Percentiles rank a stretch among this genome's conserved stretches.
phyloP scores from a whole-genome alignment of 2,113 vertebrate genomes.

The Hirundichthys speculiger region DNA sequence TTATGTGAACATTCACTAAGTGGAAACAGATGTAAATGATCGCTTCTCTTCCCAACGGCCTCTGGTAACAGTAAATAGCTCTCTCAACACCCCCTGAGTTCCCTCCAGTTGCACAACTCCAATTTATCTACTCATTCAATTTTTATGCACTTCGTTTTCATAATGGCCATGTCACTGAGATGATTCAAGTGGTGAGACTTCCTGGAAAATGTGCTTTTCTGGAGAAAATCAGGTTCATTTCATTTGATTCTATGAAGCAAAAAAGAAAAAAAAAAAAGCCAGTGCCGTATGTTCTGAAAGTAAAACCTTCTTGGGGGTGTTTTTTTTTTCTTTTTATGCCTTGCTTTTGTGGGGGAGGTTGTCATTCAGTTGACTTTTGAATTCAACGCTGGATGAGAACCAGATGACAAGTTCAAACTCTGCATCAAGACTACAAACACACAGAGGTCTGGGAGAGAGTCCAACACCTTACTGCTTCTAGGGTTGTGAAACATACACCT shows the following conservation, averaged over 20 bases:
- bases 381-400: conserved; percentile 10
- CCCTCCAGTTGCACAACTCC: conserved; percentile 14
- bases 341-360: neutral
- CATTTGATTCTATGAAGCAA: neutral
- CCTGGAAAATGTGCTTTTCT: neutral
- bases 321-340: too few species aligned
- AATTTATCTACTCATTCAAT: too few species aligned
- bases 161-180: neutral
- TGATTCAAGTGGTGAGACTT: neutral
- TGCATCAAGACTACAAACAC: neutral
- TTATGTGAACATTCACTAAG: neutral
- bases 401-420: conserved; percentile 29
- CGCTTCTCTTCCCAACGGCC: neutral
- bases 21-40: neutral
- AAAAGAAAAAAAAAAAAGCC: neutral
- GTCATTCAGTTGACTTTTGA: neutral
- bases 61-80: neutral
- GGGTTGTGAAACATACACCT: conserved; percentile 32
- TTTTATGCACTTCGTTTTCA: neutral
- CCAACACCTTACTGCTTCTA: conserved; percentile 5
- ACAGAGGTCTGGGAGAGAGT: conserved; percentile 9
- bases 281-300: neutral
- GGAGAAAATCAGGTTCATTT: neutral
- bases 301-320: too few species aligned
- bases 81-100: neutral